Conservation (phyloP, 2,888 invertebrate species). For the Eilema griseolum region DNA sequence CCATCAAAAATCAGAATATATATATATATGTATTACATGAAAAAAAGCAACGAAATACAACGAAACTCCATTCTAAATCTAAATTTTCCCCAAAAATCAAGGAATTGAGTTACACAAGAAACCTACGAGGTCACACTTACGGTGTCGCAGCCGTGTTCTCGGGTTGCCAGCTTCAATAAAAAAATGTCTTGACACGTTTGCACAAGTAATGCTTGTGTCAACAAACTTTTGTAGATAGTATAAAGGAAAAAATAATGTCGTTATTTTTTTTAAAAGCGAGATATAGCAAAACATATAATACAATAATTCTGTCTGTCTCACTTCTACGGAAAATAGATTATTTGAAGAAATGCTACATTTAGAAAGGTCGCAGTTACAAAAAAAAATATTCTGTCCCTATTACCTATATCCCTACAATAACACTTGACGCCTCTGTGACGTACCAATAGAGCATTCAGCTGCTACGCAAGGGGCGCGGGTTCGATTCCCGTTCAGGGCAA, state of each 20-base stretch:
- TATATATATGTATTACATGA: no score
- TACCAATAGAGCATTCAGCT: no score
- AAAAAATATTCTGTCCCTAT: no score
- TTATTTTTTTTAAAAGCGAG: conserved; percentile 53
- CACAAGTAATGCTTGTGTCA: conserved; percentile 81
- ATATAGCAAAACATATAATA: not conserved
- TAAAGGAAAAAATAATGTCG: conserved; percentile 55
- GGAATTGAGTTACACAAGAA: conserved; percentile 28
- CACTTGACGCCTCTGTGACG: no score
- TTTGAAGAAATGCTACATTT: not conserved
- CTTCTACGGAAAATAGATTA: not conserved
- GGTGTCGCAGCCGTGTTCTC: conserved; percentile 38
- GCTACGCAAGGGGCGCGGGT: no score
- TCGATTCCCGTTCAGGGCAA: no score
- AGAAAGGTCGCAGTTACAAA: no score
- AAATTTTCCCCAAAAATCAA: conserved; percentile 15
- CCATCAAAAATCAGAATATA: no score
- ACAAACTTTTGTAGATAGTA: conserved; percentile 58
- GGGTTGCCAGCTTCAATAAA: conserved; percentile 59
- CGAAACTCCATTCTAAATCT: not conserved
- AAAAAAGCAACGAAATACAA: no score
- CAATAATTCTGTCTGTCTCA: not conserved
- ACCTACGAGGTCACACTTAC: conserved; percentile 38
- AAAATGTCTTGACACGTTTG: conserved; percentile 72
- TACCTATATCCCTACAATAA: no score